Evolutionary conservation across 2,797 vertebrate genomes (phyloP), one percentile per base, ranked within the genome.

Genomic region (Chelonia mydas): DNA sequence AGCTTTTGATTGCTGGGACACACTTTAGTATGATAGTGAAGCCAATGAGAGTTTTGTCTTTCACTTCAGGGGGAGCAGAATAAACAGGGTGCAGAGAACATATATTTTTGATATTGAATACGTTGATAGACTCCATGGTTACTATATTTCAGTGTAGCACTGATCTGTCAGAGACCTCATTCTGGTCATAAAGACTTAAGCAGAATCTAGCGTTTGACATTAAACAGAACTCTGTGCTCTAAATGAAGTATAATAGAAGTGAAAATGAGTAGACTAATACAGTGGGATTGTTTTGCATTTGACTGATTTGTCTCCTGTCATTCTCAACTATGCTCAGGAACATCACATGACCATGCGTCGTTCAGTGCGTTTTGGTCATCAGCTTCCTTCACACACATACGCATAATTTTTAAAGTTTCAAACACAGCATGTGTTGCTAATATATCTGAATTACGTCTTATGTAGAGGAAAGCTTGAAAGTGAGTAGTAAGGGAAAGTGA

Each of bases 381-480:
- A 45, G 41, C 23, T 45, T 25, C 23, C 37, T 74, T 27, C 72
- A 45, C 21, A 74, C 72, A 13, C 6, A 65, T 3, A n/a, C 61
- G 45, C 23, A 45, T 7, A 11, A 15, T 45, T 74, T 74, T 45
- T 45, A 27, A 45, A 27, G 21, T 47, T 28, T 77, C 16, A 47
- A 49, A 47, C 45, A 25, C 37, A 74, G 23, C 72, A 45, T 7
- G 6, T 77, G 12, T 16, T 27, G 15, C 25, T 47, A 47, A 47
- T 47, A 8, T 27, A 76, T 77, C 41, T 49, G 27, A 77, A 28
- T 16, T 47, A 13, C 4, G 3, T 47, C 7, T 27, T 49, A 77
- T 77, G 12, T 47, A 88, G 33, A 53, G 2, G 7, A 90, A 82
- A 87, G 11, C 15, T 80, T 86, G n/a, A 93, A 92, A 93, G 88